A percentile compares a stretch with the other conserved stretches of the same genome.
phyloP scores from a whole-genome alignment of 2,113 vertebrate species.

The Dolichotis patagonum region DNA sequence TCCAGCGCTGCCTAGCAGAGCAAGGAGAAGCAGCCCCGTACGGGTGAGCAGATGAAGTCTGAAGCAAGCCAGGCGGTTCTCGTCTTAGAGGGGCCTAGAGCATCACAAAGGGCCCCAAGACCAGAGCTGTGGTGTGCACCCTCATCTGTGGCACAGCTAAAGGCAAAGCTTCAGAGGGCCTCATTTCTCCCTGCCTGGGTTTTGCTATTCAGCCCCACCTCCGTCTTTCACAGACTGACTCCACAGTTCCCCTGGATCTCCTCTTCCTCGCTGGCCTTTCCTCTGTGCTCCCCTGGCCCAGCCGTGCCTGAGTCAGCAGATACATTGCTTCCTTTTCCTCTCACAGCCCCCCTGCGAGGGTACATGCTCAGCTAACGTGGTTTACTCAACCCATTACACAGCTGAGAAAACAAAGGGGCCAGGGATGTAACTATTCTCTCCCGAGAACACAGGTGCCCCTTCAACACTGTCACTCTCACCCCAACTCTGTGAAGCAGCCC shows the following conservation, averaged over 20 bases:
- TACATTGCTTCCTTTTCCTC: neutral
- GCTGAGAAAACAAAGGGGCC: neutral
- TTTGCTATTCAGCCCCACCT: too few species aligned
- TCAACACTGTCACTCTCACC: neutral
- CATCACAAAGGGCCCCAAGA: neutral
- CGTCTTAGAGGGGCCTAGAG: neutral
- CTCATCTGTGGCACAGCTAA: neutral
- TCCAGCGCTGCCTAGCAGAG: neutral
- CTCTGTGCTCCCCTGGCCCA: neutral
- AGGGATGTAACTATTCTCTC: neutral
- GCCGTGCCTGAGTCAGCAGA: neutral
- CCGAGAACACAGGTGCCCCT: neutral
- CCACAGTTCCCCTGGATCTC: neutral
- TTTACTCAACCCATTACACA: neutral
- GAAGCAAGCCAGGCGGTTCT: neutral
- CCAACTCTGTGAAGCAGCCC: neutral
- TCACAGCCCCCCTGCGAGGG: rapidly evolving
- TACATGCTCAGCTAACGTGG: neutral
- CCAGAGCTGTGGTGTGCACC: neutral
- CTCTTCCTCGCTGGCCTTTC: neutral
- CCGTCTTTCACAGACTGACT: neutral
- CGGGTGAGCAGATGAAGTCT: neutral
- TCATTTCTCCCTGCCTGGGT: neutral
- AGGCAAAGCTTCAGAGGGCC: neutral
- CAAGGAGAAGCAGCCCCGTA: neutral